Conservation (phyloP, 2,888 invertebrate genomes). For the Hirtodrosophila confusa region DNA sequence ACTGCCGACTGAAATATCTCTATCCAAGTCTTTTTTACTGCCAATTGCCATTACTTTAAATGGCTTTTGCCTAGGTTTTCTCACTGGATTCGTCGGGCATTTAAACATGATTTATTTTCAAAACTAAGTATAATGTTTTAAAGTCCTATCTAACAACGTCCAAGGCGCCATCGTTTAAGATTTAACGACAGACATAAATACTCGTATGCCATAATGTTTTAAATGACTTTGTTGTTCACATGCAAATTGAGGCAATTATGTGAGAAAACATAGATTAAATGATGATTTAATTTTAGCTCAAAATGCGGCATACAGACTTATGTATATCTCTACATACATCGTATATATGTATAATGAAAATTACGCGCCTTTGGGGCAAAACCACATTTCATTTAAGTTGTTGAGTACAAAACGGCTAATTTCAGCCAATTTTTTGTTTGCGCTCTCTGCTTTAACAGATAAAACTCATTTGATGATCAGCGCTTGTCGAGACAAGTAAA, state of each 20-base stretch:
- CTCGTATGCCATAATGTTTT: slow-evolving; percentile 29
- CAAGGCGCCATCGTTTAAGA: slow-evolving; percentile 53
- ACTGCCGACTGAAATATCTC: too few relatives aligned
- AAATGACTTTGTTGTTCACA: slow-evolving; percentile 56
- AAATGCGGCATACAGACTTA: slow-evolving; percentile 19
- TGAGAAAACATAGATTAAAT: slow-evolving; percentile 61
- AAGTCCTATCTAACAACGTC: slow-evolving; percentile 36
- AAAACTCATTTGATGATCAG: slow-evolving; percentile 35
- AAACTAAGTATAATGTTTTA: slow-evolving; percentile 17
- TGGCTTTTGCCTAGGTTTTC: not conserved
- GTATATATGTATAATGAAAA: slow-evolving; percentile 35
- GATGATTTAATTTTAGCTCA: slow-evolving; percentile 71
- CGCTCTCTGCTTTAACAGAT: slow-evolving; percentile 29
- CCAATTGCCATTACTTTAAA: too few relatives aligned
- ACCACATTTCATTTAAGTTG: slow-evolving; percentile 47
- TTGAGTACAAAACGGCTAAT: slow-evolving; percentile 53
- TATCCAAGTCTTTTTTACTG: too few relatives aligned
- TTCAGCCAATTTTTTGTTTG: slow-evolving; percentile 46
- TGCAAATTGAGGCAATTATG: slow-evolving; percentile 76
- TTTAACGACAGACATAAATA: slow-evolving; percentile 29
- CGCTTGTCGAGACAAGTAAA: slow-evolving; percentile 18
- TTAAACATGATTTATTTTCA: slow-evolving; percentile 39
- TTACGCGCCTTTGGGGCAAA: slow-evolving; percentile 43
- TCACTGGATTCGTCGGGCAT: slow-evolving; percentile 18
- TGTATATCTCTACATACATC: not conserved